These are phyloP conservation scores for Procambarus virginalis DNA, from an alignment of 1,140 invertebrate genomes.

Conservation along the genomic window DNA sequence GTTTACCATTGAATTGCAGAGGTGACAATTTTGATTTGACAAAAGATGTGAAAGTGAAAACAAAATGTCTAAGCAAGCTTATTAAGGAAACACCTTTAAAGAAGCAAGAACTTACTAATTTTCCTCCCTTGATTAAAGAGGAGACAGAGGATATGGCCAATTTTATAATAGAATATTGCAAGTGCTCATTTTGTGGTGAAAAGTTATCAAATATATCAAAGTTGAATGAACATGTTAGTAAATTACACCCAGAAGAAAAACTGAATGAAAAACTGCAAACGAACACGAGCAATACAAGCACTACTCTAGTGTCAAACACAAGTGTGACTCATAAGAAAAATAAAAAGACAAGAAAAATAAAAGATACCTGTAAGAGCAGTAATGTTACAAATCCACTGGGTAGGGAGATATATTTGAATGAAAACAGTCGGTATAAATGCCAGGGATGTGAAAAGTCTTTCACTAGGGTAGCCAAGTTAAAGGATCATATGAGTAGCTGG, in stretches of 20 bases:
- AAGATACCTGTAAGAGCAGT: not conserved
- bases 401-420: not conserved
- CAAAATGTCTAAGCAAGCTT: not conserved
- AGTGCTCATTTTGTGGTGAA: constrained; percentile 5
- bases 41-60: not conserved
- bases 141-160: not conserved
- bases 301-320: not conserved
- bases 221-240: not conserved
- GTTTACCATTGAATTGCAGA: not conserved
- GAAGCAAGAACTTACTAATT: not conserved
- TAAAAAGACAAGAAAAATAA: not conserved
- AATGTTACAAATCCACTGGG: not conserved
- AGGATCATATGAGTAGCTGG: not conserved
- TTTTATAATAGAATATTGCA: not conserved
- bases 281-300: not conserved
- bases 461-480: not conserved
- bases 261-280: not conserved
- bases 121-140: not conserved
- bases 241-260: not conserved
- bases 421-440: not conserved
- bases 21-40: not conserved
- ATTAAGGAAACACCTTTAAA: not conserved
- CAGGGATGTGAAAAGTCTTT: constrained; percentile 8
- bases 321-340: not conserved
- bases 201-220: not conserved